Conservation (phyloP, 2,888 invertebrate genomes). For the Melinaea menophilus region DNA sequence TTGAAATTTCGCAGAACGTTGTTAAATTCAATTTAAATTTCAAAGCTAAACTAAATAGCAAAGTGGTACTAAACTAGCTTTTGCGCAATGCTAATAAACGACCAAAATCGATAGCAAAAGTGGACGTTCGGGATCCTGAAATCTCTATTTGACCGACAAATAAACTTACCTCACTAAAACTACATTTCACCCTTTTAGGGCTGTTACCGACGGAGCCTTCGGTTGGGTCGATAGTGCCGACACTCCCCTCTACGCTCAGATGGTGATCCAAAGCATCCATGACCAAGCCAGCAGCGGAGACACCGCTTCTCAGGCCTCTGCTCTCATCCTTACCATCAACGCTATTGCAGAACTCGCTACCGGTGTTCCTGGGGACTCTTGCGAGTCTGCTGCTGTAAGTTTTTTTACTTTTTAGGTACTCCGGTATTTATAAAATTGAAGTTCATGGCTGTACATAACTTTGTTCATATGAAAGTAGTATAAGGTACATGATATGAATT, state of each 20-base stretch:
- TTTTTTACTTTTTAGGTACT: neutral
- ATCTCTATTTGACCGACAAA: no score
- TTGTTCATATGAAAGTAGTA: no score
- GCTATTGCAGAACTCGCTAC: constrained; percentile 41
- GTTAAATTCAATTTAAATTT: no score
- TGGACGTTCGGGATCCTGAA: neutral
- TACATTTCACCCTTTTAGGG: constrained; percentile 21
- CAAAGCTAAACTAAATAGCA: no score
- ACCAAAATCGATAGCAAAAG: no score
- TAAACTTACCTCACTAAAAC: no score
- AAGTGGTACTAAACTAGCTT: no score
- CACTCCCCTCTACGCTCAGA: constrained; percentile 40
- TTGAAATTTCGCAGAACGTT: no score
- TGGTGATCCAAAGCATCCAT: constrained; percentile 35
- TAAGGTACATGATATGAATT: no score
- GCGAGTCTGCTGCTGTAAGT: constrained; percentile 54
- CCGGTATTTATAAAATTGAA: no score
- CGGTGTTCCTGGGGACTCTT: constrained; percentile 56
- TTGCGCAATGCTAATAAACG: no score
- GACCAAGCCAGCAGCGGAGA: constrained; percentile 43
- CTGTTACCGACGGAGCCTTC: constrained; percentile 37
- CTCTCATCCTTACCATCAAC: constrained; percentile 43
- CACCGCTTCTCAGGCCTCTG: constrained; percentile 40
- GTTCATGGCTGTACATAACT: no score
- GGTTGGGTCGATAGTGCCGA: constrained; percentile 48